Evolutionary conservation across 2,797 vertebrate species (phyloP), one percentile per base, ranked within the genome.

Genomic region (Hippocampus kuda): DNA sequence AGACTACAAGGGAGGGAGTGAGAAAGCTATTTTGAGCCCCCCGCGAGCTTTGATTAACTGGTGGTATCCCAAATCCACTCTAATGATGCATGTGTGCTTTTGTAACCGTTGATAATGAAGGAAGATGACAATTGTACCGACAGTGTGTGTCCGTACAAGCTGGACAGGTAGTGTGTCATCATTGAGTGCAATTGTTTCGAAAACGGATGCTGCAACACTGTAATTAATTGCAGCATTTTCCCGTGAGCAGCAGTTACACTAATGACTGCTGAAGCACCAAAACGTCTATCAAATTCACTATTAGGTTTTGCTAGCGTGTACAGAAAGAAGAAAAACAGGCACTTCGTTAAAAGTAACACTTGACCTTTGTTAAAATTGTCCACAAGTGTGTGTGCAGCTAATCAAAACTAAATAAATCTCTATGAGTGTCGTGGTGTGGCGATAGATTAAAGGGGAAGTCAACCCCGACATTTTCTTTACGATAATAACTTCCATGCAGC

Each of bases 21-120:
- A 15, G 26, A 16, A 46, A 48, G 46, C 24, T 49, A 66, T 49
- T 66, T 48, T 48, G 46, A 66, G 64, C 44, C 3, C 49, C 51
- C 27, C 27, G 5, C 7, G 11, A 20, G 42, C 64, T 66, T 49
- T 49, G 46, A 66, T 66, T 49, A 66, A 66, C 44, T 48, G 64
- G 16, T 51, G 46, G 26, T 48, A 66, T 22, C 42, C 64, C 46
- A 49, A 30, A 49, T 66, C 22, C 46, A 49, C 24, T 48, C 44
- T 48, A 48, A 46, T 66, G 64, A 64, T 66, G 46, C 46, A 22
- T 49, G 64, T 27, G 42, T 20, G 46, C 26, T 48, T 66, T 46
- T 13, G 46, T 66, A 49, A 49, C 26, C 4, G 64, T 30, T 11
- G 18, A 66, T 49, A 66, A 49, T 49, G 44, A 66, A 66, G 46